Conservation (phyloP, 2,113 vertebrate species). For the Polypterus senegalus region DNA sequence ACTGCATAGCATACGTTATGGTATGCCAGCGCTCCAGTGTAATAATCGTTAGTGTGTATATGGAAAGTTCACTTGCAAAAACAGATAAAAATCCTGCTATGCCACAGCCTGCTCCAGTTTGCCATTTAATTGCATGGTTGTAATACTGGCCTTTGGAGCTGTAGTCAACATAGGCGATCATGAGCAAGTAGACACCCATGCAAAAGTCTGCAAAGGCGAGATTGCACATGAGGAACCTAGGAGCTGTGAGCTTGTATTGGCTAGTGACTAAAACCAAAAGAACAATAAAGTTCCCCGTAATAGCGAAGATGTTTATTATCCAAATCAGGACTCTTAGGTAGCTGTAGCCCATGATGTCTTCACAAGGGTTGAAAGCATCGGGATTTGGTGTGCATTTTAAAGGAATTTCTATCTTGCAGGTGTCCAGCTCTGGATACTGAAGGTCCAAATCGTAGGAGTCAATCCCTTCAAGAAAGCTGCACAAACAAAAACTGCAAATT, state of each 20-base stretch:
- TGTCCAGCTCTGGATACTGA: conserved; percentile 41
- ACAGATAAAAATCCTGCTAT: conserved; percentile 74
- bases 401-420: conserved; percentile 40
- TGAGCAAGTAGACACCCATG: conserved; percentile 81
- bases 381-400: conserved; percentile 68
- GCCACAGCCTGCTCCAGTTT: conserved; percentile 67
- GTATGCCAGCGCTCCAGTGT: conserved; percentile 84
- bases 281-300: conserved; percentile 66
- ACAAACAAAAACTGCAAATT: too few species aligned
- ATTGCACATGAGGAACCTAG: conserved; percentile 85
- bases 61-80: conserved; percentile 79
- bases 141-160: conserved; percentile 73
- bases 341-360: conserved; percentile 77
- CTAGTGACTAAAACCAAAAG: conserved; percentile 64
- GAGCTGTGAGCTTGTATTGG: conserved; percentile 67
- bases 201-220: conserved; percentile 79
- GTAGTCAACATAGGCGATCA: conserved; percentile 71
- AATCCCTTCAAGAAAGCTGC: neutral
- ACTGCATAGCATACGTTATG: conserved; percentile 76
- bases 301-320: conserved; percentile 66
- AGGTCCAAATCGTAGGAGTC: conserved; percentile 29
- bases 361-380: conserved; percentile 79
- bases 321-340: conserved; percentile 72
- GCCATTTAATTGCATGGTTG: conserved; percentile 84
- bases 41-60: conserved; percentile 78